Conservation (phyloP, 2,888 invertebrate species). For the Antheraea assamensis region DNA sequence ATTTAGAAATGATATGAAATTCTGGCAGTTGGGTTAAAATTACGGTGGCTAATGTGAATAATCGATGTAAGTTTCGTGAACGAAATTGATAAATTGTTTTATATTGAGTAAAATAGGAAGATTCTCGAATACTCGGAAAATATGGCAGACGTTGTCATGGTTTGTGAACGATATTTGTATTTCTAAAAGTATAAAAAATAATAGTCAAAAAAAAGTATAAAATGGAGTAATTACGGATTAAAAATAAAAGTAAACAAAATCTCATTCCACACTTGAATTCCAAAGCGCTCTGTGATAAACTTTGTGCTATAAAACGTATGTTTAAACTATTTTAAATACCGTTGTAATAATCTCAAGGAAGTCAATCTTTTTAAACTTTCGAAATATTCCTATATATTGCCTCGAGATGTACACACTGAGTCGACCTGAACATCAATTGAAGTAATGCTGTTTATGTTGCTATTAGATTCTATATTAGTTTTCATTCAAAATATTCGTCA, state of each 20-base stretch:
- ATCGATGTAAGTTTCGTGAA: background rate
- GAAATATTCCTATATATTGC: no score
- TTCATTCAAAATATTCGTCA: background rate
- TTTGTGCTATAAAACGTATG: constrained; percentile 24
- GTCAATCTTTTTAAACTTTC: no score
- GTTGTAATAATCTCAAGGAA: background rate
- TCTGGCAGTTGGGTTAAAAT: background rate
- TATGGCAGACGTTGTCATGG: no score
- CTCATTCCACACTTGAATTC: constrained; percentile 46
- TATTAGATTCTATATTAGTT: background rate
- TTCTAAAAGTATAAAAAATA: background rate
- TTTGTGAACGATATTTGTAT: no score
- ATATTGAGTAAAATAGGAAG: background rate
- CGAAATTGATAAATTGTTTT: background rate
- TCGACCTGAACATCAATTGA: no score
- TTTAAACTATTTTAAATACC: constrained; percentile 13
- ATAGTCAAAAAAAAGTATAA: background rate
- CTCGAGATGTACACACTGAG: no score
- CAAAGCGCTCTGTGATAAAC: constrained; percentile 59
- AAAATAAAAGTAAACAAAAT: background rate
- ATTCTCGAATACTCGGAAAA: background rate
- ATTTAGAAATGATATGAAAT: background rate
- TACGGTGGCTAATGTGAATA: background rate
- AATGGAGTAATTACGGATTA: background rate
- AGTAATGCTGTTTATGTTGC: no score